These are phyloP conservation scores for Sinocyclocheilus anshuiensis DNA, from an alignment of 2,113 vertebrate species.

Conservation along the genomic window DNA sequence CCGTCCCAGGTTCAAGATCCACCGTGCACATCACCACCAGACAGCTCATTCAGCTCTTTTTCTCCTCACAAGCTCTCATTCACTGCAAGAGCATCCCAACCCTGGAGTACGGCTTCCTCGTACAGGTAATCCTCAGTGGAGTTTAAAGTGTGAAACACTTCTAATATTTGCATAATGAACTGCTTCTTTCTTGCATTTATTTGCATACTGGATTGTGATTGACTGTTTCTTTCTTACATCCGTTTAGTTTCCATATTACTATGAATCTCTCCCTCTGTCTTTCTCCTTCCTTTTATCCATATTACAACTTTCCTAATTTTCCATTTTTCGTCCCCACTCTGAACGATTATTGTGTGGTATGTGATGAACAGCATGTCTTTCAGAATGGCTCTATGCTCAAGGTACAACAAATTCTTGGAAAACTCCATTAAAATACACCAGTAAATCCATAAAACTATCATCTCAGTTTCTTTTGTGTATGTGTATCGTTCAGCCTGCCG, in stretches of 20 bases:
- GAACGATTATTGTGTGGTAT: slow-evolving; percentile 95
- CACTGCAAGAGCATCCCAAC: slow-evolving; percentile 90
- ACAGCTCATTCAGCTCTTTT: slow-evolving; percentile 77
- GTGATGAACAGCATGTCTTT: slow-evolving; percentile 97
- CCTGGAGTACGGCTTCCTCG: slow-evolving; percentile 91
- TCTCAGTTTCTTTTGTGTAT: neutral
- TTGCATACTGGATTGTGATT: neutral
- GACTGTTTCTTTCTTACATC: neutral
- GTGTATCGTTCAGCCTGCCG: slow-evolving; percentile 80
- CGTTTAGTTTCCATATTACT: too few relatives aligned
- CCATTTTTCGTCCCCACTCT: slow-evolving; percentile 75
- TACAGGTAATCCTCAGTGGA: slow-evolving; percentile 80
- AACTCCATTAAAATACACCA: neutral
- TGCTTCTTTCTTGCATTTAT: neutral
- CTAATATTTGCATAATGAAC: neutral
- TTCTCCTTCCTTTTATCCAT: neutral
- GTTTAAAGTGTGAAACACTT: neutral
- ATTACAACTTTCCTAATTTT: neutral
- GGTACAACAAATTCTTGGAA: slow-evolving; percentile 69
- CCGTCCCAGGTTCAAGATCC: slow-evolving; percentile 70
- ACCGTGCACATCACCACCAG: slow-evolving; percentile 75
- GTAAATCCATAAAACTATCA: neutral
- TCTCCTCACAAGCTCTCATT: slow-evolving; percentile 79
- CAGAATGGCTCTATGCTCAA: slow-evolving; percentile 96
- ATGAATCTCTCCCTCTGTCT: neutral